Base-by-base conservation (phyloP, 2,113 vertebrate species). In the Caretta caretta region DNA sequence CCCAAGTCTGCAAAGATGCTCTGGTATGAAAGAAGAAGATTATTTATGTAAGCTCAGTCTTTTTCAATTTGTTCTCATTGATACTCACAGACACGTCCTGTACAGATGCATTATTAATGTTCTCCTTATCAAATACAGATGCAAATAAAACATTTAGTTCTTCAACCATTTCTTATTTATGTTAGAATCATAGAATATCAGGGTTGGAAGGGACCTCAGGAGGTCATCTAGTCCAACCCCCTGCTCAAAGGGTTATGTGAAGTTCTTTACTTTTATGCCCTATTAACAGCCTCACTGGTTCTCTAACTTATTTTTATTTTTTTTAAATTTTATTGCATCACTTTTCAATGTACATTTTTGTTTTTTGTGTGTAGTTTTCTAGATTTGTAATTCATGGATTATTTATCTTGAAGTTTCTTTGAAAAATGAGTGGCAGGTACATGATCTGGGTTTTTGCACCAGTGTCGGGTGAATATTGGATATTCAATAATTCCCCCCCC, bases 61-160 rank as follows among this genome's bases (percentile, higher is more conserved):
- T 72, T 22, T 38, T 72, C n/a, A 72, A 20, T 72, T 20, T 72
- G n/a, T 72, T n/a, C 65, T 72, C 8, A 72, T 22, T 72, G n/a
- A 72, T 22, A 35, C 65, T 20, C 35, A 72, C 65, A 72, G 10
- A 72, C 8, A 22, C 8, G 20, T 22, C 19, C 3, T 90, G 7
- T 6, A 51, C 72, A 89, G 27, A 38, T 46, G 27, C 2, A 2
- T 20, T 25, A 35, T 49, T 86, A 84, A 72, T 62, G 65, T 84
- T 87, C 50, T 84, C 22, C 5, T 86, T 88, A 17, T 86, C 3
- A 3, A 69, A 25, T 22, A 80, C 80, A 8, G 35, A 25, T 82
- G 2, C 50, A 92, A 95, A 87, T 4, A 87, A 89, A 92, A 50
- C 22, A 31, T 57, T 83, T 62, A 46, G 1, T 90, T 92, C 35